phyloP scores from a whole-genome alignment of 1,140 invertebrate species.

The Leguminivora glycinivorella region DNA sequence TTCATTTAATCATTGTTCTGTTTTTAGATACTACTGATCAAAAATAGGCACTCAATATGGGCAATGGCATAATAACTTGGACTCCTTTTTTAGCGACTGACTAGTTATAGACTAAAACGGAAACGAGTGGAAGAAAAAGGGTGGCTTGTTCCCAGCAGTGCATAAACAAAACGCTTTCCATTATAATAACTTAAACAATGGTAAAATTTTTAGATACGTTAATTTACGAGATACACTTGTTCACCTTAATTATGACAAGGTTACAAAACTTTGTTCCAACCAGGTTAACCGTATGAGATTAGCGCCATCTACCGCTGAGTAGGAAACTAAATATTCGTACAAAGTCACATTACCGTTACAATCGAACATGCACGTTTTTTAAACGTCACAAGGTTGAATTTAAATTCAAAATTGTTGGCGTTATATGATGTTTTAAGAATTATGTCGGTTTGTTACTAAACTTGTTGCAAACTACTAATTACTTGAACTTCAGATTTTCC shows the following conservation, averaged over 20 bases:
- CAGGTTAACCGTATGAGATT: conserved; percentile 12
- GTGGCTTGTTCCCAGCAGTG: too few species aligned
- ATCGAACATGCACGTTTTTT: background rate
- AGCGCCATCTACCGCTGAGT: conserved; percentile 5
- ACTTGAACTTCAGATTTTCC: conserved; percentile 30
- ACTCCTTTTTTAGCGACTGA: too few species aligned
- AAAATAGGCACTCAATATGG: too few species aligned
- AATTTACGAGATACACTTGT: background rate
- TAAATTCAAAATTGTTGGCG: background rate
- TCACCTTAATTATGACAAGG: background rate
- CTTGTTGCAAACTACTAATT: conserved; percentile 31
- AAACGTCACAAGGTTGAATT: background rate
- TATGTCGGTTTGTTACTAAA: conserved; percentile 6
- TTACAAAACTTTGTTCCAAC: background rate
- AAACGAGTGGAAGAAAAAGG: too few species aligned
- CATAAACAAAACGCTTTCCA: too few species aligned
- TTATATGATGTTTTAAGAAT: background rate
- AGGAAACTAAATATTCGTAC: background rate
- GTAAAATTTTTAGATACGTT: background rate
- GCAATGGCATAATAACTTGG: too few species aligned
- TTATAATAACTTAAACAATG: background rate
- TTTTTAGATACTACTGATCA: too few species aligned
- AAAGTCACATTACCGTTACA: background rate
- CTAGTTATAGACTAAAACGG: too few species aligned
- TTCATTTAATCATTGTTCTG: too few species aligned